A percentile compares a stretch with the other conserved stretches of the same genome.
Conservation (phyloP, 1,140 invertebrate species). For the Aporrectodea caliginosa region DNA sequence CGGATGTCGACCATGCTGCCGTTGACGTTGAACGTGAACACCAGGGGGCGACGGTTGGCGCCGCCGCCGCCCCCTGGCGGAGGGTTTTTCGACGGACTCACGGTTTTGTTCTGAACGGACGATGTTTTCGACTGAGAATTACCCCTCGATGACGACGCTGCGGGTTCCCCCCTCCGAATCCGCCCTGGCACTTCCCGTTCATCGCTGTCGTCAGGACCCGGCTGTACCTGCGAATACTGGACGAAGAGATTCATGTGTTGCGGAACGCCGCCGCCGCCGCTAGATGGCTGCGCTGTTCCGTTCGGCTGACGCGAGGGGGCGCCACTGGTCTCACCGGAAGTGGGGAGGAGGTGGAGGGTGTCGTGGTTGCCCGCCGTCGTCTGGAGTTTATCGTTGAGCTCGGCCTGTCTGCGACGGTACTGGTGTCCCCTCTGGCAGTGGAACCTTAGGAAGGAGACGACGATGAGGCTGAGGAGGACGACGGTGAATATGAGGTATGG, state of each 20-base stretch:
- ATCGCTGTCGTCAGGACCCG: neutral
- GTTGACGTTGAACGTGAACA: constrained; percentile 32
- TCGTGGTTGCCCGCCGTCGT: neutral
- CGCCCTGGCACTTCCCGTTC: neutral
- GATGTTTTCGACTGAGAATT: too few species aligned
- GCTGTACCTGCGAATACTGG: constrained; percentile 14
- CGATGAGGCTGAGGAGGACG: constrained; percentile 24
- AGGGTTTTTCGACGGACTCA: neutral
- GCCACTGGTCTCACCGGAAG: neutral
- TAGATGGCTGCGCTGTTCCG: neutral
- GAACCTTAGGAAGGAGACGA: constrained; percentile 29
- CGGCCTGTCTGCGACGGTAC: constrained; percentile 27
- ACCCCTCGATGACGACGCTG: too few species aligned
- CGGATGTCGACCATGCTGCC: constrained; percentile 35
- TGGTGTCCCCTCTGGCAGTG: constrained; percentile 33
- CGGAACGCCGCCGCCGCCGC: constrained; percentile 13
- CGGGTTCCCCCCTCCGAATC: neutral
- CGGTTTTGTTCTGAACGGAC: too few species aligned
- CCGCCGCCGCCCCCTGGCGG: too few species aligned
- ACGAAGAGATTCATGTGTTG: constrained; percentile 24
- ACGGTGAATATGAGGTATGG: constrained; percentile 28
- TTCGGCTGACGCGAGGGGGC: neutral
- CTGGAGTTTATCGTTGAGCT: constrained; percentile 25
- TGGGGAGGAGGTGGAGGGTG: neutral
- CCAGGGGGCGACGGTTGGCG: constrained; percentile 17